Conservation (phyloP, 2,888 invertebrate species). For the Drosophila borborema region DNA sequence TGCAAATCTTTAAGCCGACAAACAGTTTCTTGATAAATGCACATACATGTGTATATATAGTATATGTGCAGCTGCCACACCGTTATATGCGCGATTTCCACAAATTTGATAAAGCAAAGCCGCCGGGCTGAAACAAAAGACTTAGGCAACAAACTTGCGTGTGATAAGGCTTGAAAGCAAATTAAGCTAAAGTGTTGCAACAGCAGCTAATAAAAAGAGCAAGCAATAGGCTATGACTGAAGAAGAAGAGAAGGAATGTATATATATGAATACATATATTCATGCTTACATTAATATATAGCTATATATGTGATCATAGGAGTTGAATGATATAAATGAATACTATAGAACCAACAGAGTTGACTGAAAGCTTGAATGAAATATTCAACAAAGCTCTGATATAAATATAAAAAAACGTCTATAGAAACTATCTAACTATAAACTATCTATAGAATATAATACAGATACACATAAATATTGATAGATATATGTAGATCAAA, state of each 20-base stretch:
- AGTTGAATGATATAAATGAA: neutral
- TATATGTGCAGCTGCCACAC: constrained; percentile 26
- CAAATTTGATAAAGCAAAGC: constrained; percentile 63
- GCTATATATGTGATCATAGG: neutral
- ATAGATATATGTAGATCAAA: too few relatives aligned
- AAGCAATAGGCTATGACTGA: neutral
- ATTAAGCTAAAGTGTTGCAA: neutral
- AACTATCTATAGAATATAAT: neutral
- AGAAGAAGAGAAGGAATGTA: neutral
- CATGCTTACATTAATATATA: too few relatives aligned
- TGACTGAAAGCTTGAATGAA: neutral
- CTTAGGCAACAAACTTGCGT: constrained; percentile 69
- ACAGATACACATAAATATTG: too few relatives aligned
- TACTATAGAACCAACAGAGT: neutral
- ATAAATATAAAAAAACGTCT: neutral
- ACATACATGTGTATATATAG: constrained; percentile 11
- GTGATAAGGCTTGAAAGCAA: constrained; percentile 37
- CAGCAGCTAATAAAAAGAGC: neutral
- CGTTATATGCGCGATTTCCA: constrained; percentile 72
- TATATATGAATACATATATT: neutral
- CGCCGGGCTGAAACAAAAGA: constrained; percentile 62
- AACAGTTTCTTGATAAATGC: constrained; percentile 73
- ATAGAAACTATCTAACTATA: neutral
- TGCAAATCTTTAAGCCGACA: constrained; percentile 73
- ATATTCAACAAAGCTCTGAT: neutral